A percentile compares a stretch with the other conserved stretches of the same genome.
Conservation (phyloP, 1,140 invertebrate species). For the Geopemphigus sp. region DNA sequence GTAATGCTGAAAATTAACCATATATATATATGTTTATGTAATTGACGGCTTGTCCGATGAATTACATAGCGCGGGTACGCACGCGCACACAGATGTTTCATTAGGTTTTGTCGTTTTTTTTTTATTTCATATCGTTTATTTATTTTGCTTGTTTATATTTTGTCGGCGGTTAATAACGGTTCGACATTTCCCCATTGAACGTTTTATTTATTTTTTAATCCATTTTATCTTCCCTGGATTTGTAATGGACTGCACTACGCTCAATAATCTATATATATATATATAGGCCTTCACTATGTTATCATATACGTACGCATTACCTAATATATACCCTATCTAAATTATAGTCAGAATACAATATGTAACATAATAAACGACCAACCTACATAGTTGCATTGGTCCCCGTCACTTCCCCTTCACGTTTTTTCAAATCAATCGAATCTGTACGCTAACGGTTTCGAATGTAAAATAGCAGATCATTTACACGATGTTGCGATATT, state of each 20-base stretch:
- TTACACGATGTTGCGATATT: too few relatives aligned
- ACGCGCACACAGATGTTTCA: too few relatives aligned
- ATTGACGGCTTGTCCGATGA: not conserved
- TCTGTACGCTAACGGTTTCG: too few relatives aligned
- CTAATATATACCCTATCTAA: not conserved
- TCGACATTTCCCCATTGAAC: not conserved
- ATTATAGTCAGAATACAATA: not conserved
- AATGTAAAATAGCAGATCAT: too few relatives aligned
- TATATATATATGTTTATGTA: not conserved
- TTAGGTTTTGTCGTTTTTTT: not conserved
- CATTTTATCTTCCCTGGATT: slow-evolving; percentile 18
- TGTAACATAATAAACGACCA: not conserved
- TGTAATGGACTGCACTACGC: slow-evolving; percentile 9
- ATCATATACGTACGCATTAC: not conserved
- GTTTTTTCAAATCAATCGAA: too few relatives aligned
- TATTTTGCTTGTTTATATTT: not conserved
- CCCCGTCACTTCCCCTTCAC: too few relatives aligned
- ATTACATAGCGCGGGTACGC: not conserved
- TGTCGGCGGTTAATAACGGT: not conserved
- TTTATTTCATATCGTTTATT: not conserved
- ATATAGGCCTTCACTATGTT: not conserved
- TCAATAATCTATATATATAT: not conserved
- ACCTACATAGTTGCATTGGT: not conserved
- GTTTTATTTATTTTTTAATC: slow-evolving; percentile 22
- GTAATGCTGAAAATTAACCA: not conserved